Base-by-base conservation (phyloP, 2,113 vertebrate species). In the Muntiacus muntjak region DNA sequence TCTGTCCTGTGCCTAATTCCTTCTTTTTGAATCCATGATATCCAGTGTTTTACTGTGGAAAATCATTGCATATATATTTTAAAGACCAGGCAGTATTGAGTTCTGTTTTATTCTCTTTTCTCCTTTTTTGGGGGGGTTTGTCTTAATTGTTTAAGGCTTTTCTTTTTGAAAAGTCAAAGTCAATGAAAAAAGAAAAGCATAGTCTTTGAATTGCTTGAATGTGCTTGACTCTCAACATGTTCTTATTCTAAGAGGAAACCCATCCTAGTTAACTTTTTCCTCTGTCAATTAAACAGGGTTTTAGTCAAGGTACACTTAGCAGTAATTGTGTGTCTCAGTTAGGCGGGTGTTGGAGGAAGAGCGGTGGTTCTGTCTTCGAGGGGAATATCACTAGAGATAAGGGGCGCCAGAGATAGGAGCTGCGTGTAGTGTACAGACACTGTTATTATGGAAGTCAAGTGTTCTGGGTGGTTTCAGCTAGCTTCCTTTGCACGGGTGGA, bases 231-330 rank as follows among this genome's bases (percentile, higher is more conserved):
- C 43, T 94, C 71, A 91, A 3, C 45, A 82, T 52, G 28, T 94
- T 74, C 91, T 47, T 82, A 43, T 88, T 92, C 43, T 96, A 88
- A 78, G 57, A 93, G 74, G 28, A 91, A 97, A 81, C 52, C 57
- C 58, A 47, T 79, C 26, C 43, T 79, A 74, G 47, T 85, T 95
- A 95, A 82, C 30, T 40, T 54, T 92, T 91, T 78, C 64, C 57
- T 45, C 15, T 96, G 58, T 23, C 92, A 52, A 60, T 91, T 95
- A 45, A 58, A 89, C n/a, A 83, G 45, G 52, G 40, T 87, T 95
- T 96, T 88, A 92, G 57, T 96, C 52, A 60, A 45, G 40, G 54
- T 67, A 14, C 79, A 40, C 43, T 82, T 87, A 54, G 26, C 23
- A n/a, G 16, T 94, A 23, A 55, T 67, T 84, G 7, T 45, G 55